These are phyloP conservation scores for Pardosa pseudoannulata DNA, from an alignment of 2,888 invertebrate genomes.

Conservation along the genomic window DNA sequence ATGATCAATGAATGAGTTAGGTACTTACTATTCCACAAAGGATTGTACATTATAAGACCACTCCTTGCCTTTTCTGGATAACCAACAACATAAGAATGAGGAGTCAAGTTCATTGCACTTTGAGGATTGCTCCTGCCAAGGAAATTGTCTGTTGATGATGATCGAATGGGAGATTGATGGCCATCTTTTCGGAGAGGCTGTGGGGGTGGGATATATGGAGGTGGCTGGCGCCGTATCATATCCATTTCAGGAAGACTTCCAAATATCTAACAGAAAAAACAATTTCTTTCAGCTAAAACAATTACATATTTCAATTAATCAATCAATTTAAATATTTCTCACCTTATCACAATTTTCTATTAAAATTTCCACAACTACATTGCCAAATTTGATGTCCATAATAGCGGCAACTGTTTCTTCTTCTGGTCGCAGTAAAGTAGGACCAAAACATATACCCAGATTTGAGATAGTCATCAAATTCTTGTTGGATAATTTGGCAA, in stretches of 20 bases:
- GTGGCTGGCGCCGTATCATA: conserved; percentile 45
- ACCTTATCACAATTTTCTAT: conserved; percentile 89
- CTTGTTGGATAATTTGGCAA: conserved; percentile 88
- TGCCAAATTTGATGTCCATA: conserved; percentile 99
- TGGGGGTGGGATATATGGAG: conserved; percentile 66
- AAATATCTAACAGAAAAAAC: neutral
- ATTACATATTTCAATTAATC: too few relatives aligned
- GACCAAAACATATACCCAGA: conserved; percentile 98
- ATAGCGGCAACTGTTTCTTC: conserved; percentile 99
- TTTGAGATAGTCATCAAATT: conserved; percentile 99
- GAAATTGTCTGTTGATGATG: conserved; percentile 32
- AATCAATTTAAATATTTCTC: neutral
- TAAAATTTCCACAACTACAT: conserved; percentile 97
- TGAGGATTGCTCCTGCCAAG: conserved; percentile 18
- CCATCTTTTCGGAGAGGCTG: conserved; percentile 52
- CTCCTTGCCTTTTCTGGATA: conserved; percentile 53
- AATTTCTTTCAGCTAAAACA: neutral
- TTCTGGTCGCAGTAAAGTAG: conserved; percentile 94
- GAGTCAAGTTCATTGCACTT: conserved; percentile 26
- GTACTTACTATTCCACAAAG: conserved; percentile 66
- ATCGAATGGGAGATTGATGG: conserved; percentile 35
- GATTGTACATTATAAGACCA: conserved; percentile 61
- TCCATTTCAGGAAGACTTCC: conserved; percentile 49
- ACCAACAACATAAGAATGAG: conserved; percentile 3
- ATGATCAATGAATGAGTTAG: neutral